Evolutionary conservation across 2,797 vertebrate genomes (phyloP), one percentile per base, ranked within the genome.

Genomic region (Geotrypetes seraphini): DNA sequence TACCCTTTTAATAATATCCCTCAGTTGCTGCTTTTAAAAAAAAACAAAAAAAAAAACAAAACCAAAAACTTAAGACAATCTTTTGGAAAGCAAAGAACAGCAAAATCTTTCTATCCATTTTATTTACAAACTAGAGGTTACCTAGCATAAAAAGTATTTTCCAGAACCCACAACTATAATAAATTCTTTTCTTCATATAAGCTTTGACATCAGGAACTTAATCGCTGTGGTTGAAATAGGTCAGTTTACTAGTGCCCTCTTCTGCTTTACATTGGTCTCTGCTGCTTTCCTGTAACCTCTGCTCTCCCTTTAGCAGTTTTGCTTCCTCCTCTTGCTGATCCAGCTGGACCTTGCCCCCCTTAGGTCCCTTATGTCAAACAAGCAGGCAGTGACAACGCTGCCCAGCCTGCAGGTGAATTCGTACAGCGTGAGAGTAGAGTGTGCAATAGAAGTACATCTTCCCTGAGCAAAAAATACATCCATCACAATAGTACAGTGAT

Each of bases 221-320:
- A 50, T 29, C 15, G 27, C 13, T 33, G 25, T 38, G 25, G 40
- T 12, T 62, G 48, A 41, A 56, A 62, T 53, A 78, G 83, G 79
- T 83, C 80, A 85, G 76, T 78, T 82, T 79, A 75, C 71, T 65
- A 77, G 64, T 78, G 60, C 55, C 64, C 66, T 69, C 57, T 68
- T 65, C 57, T 66, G 62, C 64, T 55, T 38, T 36, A 45, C 36
- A 49, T 27, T 43, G 69, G 71, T 84, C 73, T 77, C 63, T 76
- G 66, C 78, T 81, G 72, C 67, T 72, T 75, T 63, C 61, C 40
- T 36, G 60, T 80, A 73, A 83, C 71, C 71, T 58, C 51, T 63
- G 31, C 41, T 65, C 59, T 65, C 59, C 60, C 54, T 62, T 52
- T 52, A 66, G 56, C 58, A 37, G 31, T 41, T 45, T 46, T 19